These are phyloP conservation scores for Scrobipalpa atriplicella DNA, from an alignment of 2,888 invertebrate species.

Conservation along the genomic window DNA sequence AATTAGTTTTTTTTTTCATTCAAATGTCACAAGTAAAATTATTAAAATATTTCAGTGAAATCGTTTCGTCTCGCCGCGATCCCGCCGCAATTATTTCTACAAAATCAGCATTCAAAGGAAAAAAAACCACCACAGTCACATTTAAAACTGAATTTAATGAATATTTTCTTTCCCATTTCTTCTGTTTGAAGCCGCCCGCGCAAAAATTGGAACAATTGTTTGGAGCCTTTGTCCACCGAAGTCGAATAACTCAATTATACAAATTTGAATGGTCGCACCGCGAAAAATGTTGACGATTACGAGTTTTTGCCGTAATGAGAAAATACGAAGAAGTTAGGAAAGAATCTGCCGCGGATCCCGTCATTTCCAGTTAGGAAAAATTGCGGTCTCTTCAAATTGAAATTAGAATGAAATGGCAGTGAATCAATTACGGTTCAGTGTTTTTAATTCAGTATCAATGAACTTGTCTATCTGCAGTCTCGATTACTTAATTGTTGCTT, in stretches of 20 bases:
- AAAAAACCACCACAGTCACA: slow-evolving; percentile 10
- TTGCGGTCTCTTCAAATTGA: slow-evolving; percentile 8
- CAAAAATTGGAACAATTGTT: slow-evolving; percentile 29
- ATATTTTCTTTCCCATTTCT: slow-evolving; percentile 24
- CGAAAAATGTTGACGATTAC: slow-evolving; percentile 30
- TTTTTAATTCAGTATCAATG: slow-evolving; percentile 11
- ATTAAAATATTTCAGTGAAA: not conserved
- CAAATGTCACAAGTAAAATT: too few relatives aligned
- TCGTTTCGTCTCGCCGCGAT: not conserved
- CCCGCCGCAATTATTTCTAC: slow-evolving; percentile 13
- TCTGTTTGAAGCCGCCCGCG: slow-evolving; percentile 22
- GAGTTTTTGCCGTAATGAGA: slow-evolving; percentile 14
- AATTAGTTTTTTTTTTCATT: too few relatives aligned
- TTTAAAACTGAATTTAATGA: slow-evolving; percentile 26
- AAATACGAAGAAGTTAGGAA: slow-evolving; percentile 16
- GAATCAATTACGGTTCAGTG: slow-evolving; percentile 15
- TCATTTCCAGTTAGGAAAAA: slow-evolving; percentile 25
- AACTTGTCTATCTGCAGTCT: slow-evolving; percentile 1
- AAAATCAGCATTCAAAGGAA: slow-evolving; percentile 24
- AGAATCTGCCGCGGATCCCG: slow-evolving; percentile 17
- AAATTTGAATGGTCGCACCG: slow-evolving; percentile 25
- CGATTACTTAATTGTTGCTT: slow-evolving; percentile 5
- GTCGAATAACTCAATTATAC: slow-evolving; percentile 31
- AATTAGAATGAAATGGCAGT: slow-evolving; percentile 16
- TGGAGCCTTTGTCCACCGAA: slow-evolving; percentile 25